A percentile compares a stretch with the other conserved stretches of the same genome.
Conservation (phyloP, 2,888 invertebrate genomes). For the Drosophila parthenogenetica region DNA sequence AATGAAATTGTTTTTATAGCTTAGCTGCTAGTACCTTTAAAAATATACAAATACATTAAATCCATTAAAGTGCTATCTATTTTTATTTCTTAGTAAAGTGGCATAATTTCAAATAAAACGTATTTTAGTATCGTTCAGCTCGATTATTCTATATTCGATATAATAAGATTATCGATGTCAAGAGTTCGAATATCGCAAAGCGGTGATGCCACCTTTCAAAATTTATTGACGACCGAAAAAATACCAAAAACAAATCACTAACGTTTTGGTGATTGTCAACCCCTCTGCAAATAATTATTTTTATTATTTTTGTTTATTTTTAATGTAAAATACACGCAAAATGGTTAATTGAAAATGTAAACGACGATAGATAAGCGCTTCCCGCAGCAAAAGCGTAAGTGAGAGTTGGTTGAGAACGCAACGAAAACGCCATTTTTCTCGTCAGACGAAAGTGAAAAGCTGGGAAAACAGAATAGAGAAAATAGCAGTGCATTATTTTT, state of each 20-base stretch:
- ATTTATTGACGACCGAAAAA: slow-evolving; percentile 19
- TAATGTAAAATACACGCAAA: slow-evolving; percentile 42
- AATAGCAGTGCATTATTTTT: slow-evolving; percentile 58
- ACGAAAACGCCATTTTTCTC: slow-evolving; percentile 59
- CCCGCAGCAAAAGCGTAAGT: slow-evolving; percentile 60
- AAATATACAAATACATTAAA: too few species aligned
- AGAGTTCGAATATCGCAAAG: background rate
- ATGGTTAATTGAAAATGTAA: slow-evolving; percentile 56
- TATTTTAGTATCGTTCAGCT: too few species aligned
- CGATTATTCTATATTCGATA: background rate
- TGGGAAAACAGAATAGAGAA: slow-evolving; percentile 74
- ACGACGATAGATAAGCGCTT: slow-evolving; percentile 34
- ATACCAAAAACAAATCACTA: slow-evolving; percentile 28
- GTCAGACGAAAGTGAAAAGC: slow-evolving; percentile 59
- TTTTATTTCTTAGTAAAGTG: too few species aligned
- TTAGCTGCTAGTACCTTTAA: too few species aligned
- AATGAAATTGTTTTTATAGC: too few species aligned
- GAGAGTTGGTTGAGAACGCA: slow-evolving; percentile 33
- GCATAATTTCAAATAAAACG: too few species aligned
- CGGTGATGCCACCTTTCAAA: slow-evolving; percentile 23
- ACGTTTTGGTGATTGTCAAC: slow-evolving; percentile 46
- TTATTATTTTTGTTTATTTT: slow-evolving; percentile 76
- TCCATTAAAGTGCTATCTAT: too few species aligned
- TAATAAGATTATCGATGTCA: background rate
- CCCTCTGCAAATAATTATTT: slow-evolving; percentile 60